Conservation (phyloP, 2,113 vertebrate genomes). For the Platycercus adscitus region DNA sequence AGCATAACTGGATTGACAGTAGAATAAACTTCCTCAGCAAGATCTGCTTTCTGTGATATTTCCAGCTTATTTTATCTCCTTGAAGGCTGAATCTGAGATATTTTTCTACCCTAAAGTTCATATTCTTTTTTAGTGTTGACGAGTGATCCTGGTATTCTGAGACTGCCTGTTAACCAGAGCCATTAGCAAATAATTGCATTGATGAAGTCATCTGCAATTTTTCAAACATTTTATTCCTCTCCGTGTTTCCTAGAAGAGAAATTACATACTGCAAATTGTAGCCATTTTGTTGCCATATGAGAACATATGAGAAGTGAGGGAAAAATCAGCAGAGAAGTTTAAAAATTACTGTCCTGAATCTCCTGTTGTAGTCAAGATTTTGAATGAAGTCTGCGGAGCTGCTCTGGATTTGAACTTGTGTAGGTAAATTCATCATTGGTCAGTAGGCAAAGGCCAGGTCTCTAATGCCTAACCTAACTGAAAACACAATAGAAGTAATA, state of each 20-base stretch:
- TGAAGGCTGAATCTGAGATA: not conserved
- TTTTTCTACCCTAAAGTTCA: slow-evolving; percentile 1
- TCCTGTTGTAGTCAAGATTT: not conserved
- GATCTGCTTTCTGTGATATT: not conserved
- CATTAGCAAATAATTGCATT: not conserved
- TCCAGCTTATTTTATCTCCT: not conserved
- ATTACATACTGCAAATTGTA: not conserved
- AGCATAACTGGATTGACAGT: not conserved
- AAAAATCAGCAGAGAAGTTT: not conserved
- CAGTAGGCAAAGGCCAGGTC: not conserved
- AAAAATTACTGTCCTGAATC: not conserved
- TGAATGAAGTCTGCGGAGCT: not conserved
- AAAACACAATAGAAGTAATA: not conserved
- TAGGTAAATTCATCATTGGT: not conserved
- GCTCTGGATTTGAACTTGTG: not conserved
- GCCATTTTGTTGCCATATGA: not conserved
- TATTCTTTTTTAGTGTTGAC: not conserved
- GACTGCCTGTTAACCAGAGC: not conserved
- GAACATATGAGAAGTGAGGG: not conserved
- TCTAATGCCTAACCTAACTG: not conserved
- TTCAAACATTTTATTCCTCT: slow-evolving; percentile 3
- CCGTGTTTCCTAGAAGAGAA: not conserved
- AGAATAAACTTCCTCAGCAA: slow-evolving; percentile 17
- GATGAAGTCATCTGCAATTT: slow-evolving; percentile 1
- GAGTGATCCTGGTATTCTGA: not conserved